These are phyloP conservation scores for Empis stercorea DNA, from an alignment of 2,888 invertebrate genomes.

Conservation along the genomic window DNA sequence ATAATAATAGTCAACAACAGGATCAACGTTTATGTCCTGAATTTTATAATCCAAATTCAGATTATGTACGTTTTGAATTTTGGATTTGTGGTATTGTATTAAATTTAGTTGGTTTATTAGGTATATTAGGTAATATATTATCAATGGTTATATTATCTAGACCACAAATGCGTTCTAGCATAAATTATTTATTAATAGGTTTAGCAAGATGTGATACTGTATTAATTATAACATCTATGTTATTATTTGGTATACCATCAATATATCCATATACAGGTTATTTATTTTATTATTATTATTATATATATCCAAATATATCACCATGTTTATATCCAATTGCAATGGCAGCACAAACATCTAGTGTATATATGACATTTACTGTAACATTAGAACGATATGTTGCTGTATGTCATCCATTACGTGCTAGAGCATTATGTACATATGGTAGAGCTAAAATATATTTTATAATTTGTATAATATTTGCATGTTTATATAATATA, in stretches of 20 bases:
- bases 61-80: slow-evolving; percentile 53
- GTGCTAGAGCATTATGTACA: slow-evolving; percentile 81
- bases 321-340: slow-evolving; percentile 72
- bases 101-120: slow-evolving; percentile 67
- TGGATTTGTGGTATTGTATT: slow-evolving; percentile 70
- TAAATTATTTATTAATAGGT: slow-evolving; percentile 87
- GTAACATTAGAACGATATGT: slow-evolving; percentile 91
- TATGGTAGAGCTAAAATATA: slow-evolving; percentile 75
- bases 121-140: slow-evolving; percentile 79
- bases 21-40: slow-evolving; percentile 7
- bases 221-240: slow-evolving; percentile 72
- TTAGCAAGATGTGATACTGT: slow-evolving; percentile 88
- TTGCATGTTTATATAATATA: slow-evolving; percentile 74
- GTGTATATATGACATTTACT: slow-evolving; percentile 81
- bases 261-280: slow-evolving; percentile 70
- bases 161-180: slow-evolving; percentile 91
- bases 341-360: slow-evolving; percentile 80
- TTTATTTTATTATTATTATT: slow-evolving; percentile 64
- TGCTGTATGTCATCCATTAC: slow-evolving; percentile 81
- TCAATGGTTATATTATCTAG: slow-evolving; percentile 82
- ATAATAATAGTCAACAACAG: too few relatives aligned
- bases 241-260: slow-evolving; percentile 77
- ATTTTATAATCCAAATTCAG: slow-evolving; percentile 22
- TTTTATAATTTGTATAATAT: slow-evolving; percentile 65
- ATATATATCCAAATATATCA: slow-evolving; percentile 68